These are phyloP conservation scores for Tridacna gigas DNA, from an alignment of 2,888 invertebrate genomes.

Conservation along the genomic window DNA sequence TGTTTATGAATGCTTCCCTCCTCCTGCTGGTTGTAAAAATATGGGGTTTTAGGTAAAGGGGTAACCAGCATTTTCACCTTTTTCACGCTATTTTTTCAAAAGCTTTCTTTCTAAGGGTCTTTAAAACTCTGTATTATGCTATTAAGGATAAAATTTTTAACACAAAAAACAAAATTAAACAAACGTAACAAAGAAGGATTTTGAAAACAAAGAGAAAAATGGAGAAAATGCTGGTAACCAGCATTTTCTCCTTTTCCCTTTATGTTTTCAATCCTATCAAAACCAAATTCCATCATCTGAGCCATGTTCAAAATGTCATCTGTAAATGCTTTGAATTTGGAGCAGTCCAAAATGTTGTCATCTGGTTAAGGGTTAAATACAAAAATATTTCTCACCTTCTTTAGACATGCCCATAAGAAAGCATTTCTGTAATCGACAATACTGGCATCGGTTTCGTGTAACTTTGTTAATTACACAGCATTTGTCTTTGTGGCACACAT, in stretches of 20 bases:
- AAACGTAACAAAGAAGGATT: too few relatives aligned
- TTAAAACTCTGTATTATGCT: too few relatives aligned
- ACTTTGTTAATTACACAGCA: slow-evolving; percentile 84
- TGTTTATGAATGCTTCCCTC: too few relatives aligned
- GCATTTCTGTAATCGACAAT: slow-evolving; percentile 84
- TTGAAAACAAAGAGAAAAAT: too few relatives aligned
- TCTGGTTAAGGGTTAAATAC: neutral
- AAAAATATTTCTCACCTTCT: slow-evolving; percentile 77
- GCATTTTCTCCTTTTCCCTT: neutral
- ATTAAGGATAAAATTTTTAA: too few relatives aligned
- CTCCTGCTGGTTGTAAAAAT: too few relatives aligned
- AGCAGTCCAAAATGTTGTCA: neutral
- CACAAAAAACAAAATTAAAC: too few relatives aligned
- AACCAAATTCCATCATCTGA: neutral
- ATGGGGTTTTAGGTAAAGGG: too few relatives aligned
- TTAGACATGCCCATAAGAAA: slow-evolving; percentile 84
- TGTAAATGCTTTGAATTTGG: neutral
- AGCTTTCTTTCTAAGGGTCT: too few relatives aligned
- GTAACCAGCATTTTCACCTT: too few relatives aligned
- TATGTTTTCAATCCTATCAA: neutral
- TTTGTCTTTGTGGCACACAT: slow-evolving; percentile 84
- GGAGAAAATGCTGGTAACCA: neutral
- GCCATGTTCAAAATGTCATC: neutral
- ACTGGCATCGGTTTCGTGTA: slow-evolving; percentile 84
- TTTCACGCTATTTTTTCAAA: too few relatives aligned